Conservation (phyloP, 2,113 vertebrate genomes). For the Collichthys lucidus region DNA sequence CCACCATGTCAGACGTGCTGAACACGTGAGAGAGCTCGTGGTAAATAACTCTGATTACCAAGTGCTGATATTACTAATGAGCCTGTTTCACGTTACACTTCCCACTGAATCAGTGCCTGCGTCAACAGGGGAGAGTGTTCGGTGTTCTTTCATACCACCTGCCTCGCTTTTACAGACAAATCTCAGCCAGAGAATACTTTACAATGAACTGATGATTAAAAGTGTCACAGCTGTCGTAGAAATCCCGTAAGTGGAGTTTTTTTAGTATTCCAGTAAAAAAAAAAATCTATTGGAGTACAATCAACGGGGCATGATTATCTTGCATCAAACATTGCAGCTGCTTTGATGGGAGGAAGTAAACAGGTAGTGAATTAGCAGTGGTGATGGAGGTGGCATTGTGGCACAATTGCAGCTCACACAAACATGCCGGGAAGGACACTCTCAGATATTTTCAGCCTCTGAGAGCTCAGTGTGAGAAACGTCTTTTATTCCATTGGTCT, state of each 20-base stretch:
- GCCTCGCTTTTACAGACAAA: background rate
- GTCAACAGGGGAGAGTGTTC: background rate
- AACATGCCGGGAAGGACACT: slow-evolving; percentile 49
- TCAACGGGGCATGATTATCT: slow-evolving; percentile 64
- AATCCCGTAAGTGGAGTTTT: slow-evolving; percentile 15
- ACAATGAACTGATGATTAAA: slow-evolving; percentile 1
- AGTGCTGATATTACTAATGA: slow-evolving; percentile 30
- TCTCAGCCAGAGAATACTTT: background rate
- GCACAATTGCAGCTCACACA: slow-evolving; percentile 8
- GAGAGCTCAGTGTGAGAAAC: slow-evolving; percentile 35
- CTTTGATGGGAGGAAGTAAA: slow-evolving; percentile 67
- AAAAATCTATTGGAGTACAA: slow-evolving; percentile 45
- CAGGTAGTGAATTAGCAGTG: slow-evolving; percentile 65
- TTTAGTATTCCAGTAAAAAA: slow-evolving; percentile 39
- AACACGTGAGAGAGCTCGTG: background rate
- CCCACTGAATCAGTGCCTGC: slow-evolving; percentile 19
- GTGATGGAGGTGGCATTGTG: slow-evolving; percentile 59
- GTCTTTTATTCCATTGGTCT: slow-evolving; percentile 29
- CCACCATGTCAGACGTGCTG: slow-evolving; percentile 9
- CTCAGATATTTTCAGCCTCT: slow-evolving; percentile 46
- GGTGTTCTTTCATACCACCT: background rate
- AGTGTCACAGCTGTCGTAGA: slow-evolving; percentile 2
- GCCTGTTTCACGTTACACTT: slow-evolving; percentile 23
- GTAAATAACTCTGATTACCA: slow-evolving; percentile 37
- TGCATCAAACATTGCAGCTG: slow-evolving; percentile 26